These are phyloP conservation scores for Rhyacichthys aspro DNA, from an alignment of 2,797 vertebrate species.

Conservation along the genomic window DNA sequence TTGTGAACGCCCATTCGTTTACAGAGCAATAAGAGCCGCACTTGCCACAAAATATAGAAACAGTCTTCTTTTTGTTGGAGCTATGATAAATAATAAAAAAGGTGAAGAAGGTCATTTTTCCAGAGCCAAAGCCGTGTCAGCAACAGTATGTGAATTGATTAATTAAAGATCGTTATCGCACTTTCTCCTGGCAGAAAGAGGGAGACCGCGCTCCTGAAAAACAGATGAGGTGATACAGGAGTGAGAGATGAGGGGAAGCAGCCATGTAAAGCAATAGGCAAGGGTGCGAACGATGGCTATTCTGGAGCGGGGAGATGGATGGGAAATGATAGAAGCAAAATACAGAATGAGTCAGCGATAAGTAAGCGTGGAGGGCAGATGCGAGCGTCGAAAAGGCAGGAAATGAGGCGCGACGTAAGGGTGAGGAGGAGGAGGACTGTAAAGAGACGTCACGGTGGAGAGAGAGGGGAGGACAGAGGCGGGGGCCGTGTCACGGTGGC, in stretches of 20 bases:
- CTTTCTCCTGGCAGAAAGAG: conserved; percentile 58
- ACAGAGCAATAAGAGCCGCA: conserved; percentile 20
- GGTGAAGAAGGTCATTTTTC: conserved; percentile 45
- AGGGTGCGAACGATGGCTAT: conserved; percentile 29
- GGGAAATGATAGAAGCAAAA: conserved; percentile 30
- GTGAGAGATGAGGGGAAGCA: conserved; percentile 33
- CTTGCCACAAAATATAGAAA: conserved; percentile 35
- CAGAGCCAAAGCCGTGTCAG: conserved; percentile 39
- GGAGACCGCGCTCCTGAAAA: conserved; percentile 29
- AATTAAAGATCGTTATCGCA: conserved; percentile 85
- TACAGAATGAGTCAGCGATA: conserved; percentile 20
- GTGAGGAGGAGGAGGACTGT: conserved; percentile 27
- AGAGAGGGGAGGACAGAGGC: background rate
- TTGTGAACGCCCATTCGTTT: conserved; percentile 20
- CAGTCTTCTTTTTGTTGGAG: conserved; percentile 37
- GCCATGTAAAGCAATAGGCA: conserved; percentile 38
- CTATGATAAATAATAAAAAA: conserved; percentile 56
- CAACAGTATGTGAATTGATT: conserved; percentile 73
- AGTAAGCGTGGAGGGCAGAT: conserved; percentile 19
- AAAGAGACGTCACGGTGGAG: conserved; percentile 19
- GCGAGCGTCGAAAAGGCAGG: conserved; percentile 22
- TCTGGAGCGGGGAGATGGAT: conserved; percentile 35
- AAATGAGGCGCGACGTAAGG: conserved; percentile 37
- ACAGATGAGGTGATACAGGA: conserved; percentile 30
- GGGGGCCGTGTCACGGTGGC: conserved; percentile 10